These are phyloP conservation scores for Blennius ocellaris DNA, from an alignment of 2,113 vertebrate genomes.

Conservation along the genomic window DNA sequence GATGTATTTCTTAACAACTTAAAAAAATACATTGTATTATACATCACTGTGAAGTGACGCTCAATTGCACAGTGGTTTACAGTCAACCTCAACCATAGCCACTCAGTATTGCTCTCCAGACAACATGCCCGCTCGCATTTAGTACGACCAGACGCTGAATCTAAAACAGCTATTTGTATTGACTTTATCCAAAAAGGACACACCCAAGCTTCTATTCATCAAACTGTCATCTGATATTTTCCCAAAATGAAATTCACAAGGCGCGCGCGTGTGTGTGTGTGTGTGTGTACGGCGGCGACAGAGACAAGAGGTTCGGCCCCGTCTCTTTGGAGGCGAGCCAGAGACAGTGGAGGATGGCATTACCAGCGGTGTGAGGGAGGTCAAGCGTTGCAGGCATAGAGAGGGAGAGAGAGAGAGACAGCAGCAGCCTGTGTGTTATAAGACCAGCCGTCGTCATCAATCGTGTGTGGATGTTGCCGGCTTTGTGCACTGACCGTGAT, in stretches of 20 bases:
- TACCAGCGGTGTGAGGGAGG: slow-evolving; percentile 51
- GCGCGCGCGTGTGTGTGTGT: too few species aligned
- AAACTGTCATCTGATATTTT: slow-evolving; percentile 25
- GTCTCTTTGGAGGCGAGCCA: slow-evolving; percentile 47
- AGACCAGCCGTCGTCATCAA: slow-evolving; percentile 65
- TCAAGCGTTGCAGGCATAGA: slow-evolving; percentile 55
- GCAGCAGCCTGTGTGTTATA: slow-evolving; percentile 42
- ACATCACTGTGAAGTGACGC: slow-evolving; percentile 9
- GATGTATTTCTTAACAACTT: not conserved
- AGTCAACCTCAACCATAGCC: not conserved
- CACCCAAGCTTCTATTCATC: slow-evolving; percentile 16
- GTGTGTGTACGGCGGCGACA: not conserved
- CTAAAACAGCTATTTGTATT: slow-evolving; percentile 17
- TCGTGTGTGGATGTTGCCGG: slow-evolving; percentile 60
- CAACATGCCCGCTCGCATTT: slow-evolving; percentile 7
- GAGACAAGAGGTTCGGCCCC: slow-evolving; percentile 15
- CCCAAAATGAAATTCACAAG: slow-evolving; percentile 15
- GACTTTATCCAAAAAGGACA: slow-evolving; percentile 12
- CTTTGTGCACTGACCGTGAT: slow-evolving; percentile 77
- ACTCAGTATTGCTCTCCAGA: not conserved
- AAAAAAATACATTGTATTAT: not conserved
- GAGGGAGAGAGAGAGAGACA: slow-evolving; percentile 12
- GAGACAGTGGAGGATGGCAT: slow-evolving; percentile 38
- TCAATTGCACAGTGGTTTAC: not conserved
- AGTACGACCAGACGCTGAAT: not conserved